Evolutionary conservation across 2,888 invertebrate species (phyloP), one percentile per base, ranked within the genome.

Genomic region (Xylota segnis): DNA sequence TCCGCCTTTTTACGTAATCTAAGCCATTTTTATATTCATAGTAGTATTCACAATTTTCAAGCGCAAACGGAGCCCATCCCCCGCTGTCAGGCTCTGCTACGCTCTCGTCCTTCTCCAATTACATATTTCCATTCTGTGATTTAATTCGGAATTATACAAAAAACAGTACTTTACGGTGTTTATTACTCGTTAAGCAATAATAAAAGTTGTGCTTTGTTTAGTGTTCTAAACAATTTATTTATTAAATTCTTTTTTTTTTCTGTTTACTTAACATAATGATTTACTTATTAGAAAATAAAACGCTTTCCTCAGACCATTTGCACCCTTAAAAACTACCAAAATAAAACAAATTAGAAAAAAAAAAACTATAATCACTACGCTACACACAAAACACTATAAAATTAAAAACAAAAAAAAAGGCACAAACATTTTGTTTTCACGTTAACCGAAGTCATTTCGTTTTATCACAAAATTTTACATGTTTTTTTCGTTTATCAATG

Each of bases 391-490:
- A 63, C 43, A 78, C 45, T 47, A 65, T n/a, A n/a, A n/a, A n/a
- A 27, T 37, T n/a, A n/a, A 50, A 50, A 56, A 78, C 74, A 68
- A 45, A 84, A 78, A 78, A 68, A 45, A 84, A 84, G 84, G 84
- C 84, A 79, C 84, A 65, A 66, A 74, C 63, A 65, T 50, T 54
- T 56, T 14, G 16, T 45, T 47, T 72, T 34, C 3, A 59, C 50
- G 18, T 72, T 14, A 50, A 71, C 58, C 58, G 32, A 72, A 63
- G 18, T 54, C 32, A 43, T 86, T 81, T 79, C 37, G 54, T 66
- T 63, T 68, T 83, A 83, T 83, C 83, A 78, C 83, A 83, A 75
- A 81, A 59, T 56, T 59, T 54, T 71, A 71, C 56, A 52, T 32
- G 58, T 27, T 61, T 68, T 43, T 23, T 23, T 23, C 23, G 52